Evolutionary conservation across 2,888 invertebrate species (phyloP).

Genomic region (Parnassius orleans): DNA sequence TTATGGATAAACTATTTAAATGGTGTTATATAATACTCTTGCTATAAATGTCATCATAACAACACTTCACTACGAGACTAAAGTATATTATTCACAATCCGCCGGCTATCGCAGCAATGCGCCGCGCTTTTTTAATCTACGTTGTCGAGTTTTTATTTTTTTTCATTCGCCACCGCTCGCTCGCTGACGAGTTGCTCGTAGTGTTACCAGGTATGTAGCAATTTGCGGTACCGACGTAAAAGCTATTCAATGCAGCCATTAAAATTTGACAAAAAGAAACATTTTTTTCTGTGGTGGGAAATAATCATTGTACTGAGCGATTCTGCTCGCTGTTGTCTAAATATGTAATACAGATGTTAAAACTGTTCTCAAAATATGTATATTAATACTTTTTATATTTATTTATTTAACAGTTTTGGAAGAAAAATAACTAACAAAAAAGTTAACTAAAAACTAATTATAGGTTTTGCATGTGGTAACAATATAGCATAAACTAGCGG

Average conservation of each 20-base stretch:
- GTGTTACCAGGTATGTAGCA: constrained; percentile 25
- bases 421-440: too few relatives aligned
- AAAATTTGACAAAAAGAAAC: constrained; percentile 24
- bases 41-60: not conserved
- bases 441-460: too few relatives aligned
- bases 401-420: too few relatives aligned
- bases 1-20: too few relatives aligned
- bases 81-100: constrained; percentile 23
- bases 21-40: too few relatives aligned
- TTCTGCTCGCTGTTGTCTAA: constrained; percentile 10
- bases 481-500: too few relatives aligned
- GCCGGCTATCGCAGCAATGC: constrained; percentile 11
- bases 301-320: constrained; percentile 8
- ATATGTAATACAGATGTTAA: constrained; percentile 1
- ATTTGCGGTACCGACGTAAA: constrained; percentile 23
- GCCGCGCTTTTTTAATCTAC: constrained; percentile 25
- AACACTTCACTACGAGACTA: constrained; percentile 2
- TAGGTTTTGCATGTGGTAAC: too few relatives aligned
- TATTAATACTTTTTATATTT: too few relatives aligned
- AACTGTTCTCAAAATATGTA: not conserved
- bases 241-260: constrained; percentile 24
- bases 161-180: constrained; percentile 8
- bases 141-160: constrained; percentile 16
- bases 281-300: not conserved
- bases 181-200: constrained; percentile 13